Conservation (phyloP, 2,113 vertebrate species). For the Manacus vitellinus region DNA sequence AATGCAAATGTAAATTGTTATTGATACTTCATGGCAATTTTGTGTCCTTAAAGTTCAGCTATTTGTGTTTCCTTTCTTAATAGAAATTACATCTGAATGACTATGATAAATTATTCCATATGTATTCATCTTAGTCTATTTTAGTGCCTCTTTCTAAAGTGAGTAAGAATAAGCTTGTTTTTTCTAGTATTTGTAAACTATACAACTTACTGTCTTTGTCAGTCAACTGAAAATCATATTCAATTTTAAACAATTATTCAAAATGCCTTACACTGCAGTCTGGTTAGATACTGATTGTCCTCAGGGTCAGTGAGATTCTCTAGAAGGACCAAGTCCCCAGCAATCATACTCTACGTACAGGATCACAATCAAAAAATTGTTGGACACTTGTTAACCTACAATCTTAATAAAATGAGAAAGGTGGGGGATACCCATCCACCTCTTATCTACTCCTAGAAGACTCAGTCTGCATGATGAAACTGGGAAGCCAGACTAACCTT, state of each 20-base stretch:
- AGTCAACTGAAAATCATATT: constrained; percentile 31
- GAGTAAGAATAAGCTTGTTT: constrained; percentile 2
- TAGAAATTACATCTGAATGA: constrained; percentile 13
- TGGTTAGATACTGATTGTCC: neutral
- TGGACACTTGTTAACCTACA: neutral
- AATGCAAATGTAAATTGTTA: constrained; percentile 19
- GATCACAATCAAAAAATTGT: neutral
- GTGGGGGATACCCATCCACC: neutral
- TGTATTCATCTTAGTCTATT: neutral
- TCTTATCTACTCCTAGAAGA: neutral
- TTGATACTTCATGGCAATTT: constrained; percentile 27
- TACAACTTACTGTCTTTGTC: constrained; percentile 31
- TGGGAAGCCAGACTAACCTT: neutral
- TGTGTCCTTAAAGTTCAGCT: constrained; percentile 11
- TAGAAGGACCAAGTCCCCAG: neutral
- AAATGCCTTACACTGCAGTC: neutral
- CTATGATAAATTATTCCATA: constrained; percentile 13
- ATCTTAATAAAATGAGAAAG: neutral
- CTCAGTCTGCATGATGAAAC: constrained; percentile 6
- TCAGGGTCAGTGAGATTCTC: neutral
- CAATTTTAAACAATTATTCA: neutral
- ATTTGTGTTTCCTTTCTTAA: constrained; percentile 8
- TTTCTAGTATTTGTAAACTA: constrained; percentile 31
- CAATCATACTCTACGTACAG: neutral
- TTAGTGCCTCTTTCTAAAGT: constrained; percentile 1